A percentile compares a stretch with the other conserved stretches of the same genome.
phyloP scores from a whole-genome alignment of 2,113 vertebrate genomes.

The Anolis carolinensis region DNA sequence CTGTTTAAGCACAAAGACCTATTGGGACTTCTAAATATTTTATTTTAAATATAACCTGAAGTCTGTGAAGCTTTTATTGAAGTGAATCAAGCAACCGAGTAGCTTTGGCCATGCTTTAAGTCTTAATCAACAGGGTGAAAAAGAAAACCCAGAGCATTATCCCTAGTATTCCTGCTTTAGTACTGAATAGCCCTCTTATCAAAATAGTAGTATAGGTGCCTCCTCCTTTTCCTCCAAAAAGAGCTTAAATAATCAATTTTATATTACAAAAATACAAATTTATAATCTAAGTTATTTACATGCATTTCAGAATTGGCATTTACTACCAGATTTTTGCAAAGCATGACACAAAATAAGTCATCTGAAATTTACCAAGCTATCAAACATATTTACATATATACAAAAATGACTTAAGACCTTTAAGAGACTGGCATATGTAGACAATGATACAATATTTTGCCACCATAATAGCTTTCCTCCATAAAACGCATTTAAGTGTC shows the following conservation, averaged over 20 bases:
- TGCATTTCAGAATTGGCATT: conserved; percentile 70
- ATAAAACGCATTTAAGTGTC: conserved; percentile 61
- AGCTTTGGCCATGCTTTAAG: conserved; percentile 48
- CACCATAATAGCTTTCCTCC: conserved; percentile 43
- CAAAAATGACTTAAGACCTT: conserved; percentile 67
- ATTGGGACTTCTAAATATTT: conserved; percentile 31
- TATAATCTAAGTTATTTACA: conserved; percentile 74
- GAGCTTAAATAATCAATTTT: conserved; percentile 78
- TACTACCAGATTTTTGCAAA: conserved; percentile 63
- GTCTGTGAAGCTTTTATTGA: conserved; percentile 53
- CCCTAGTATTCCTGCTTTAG: conserved; percentile 53
- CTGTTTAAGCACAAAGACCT: conserved; percentile 51
- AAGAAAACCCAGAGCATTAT: conserved; percentile 50
- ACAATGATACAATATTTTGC: conserved; percentile 62
- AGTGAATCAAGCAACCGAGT: conserved; percentile 45
- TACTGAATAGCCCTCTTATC: conserved; percentile 67
- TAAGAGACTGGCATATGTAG: conserved; percentile 34
- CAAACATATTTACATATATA: conserved; percentile 58
- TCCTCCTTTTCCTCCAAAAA: conserved; percentile 34
- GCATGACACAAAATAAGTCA: conserved; percentile 62
- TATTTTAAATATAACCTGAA: conserved; percentile 68
- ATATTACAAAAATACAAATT: conserved; percentile 78
- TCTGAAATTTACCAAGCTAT: conserved; percentile 67
- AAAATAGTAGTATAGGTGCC: conserved; percentile 65
- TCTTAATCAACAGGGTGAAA: conserved; percentile 33